A percentile compares a stretch with the other conserved stretches of the same genome.
Evolutionary conservation across 1,140 invertebrate genomes (phyloP).

Genomic region (Leptinotarsa lineolata): DNA sequence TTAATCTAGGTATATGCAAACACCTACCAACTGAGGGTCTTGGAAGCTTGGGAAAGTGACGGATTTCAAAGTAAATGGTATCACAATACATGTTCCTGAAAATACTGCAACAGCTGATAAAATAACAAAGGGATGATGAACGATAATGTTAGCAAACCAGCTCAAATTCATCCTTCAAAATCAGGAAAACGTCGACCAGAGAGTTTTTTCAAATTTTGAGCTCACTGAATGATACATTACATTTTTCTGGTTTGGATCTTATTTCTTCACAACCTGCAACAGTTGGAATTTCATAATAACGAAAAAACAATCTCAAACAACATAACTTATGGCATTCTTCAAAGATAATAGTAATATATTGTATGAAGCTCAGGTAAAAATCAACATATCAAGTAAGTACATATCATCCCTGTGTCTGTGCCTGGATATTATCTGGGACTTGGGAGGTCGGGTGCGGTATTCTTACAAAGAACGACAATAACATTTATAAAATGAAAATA

Average conservation of each 20-base stretch:
- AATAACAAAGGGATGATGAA: conserved; percentile 50
- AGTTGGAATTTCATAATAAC: conserved; percentile 6
- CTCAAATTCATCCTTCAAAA: conserved; percentile 43
- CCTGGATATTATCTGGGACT: conserved; percentile 21
- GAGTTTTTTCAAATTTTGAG: not conserved
- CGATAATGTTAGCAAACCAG: conserved; percentile 48
- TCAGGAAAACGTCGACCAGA: conserved; percentile 8
- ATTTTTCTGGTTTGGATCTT: not conserved
- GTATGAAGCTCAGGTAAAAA: not conserved
- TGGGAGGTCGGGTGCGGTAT: conserved; percentile 8
- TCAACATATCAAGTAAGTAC: not conserved
- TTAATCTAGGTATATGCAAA: no score
- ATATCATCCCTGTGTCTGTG: conserved; percentile 19
- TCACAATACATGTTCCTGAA: conserved; percentile 48
- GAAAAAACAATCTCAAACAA: not conserved
- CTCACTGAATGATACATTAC: not conserved
- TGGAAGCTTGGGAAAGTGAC: conserved; percentile 48
- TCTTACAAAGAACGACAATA: not conserved
- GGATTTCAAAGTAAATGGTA: conserved; percentile 48
- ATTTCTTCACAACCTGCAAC: not conserved
- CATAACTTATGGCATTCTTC: not conserved
- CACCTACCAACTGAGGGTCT: conserved; percentile 53
- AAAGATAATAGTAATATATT: not conserved
- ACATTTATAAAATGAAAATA: not conserved
- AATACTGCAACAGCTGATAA: conserved; percentile 46